phyloP scores from a whole-genome alignment of 2,113 vertebrate genomes.

The Labrus mixtus region DNA sequence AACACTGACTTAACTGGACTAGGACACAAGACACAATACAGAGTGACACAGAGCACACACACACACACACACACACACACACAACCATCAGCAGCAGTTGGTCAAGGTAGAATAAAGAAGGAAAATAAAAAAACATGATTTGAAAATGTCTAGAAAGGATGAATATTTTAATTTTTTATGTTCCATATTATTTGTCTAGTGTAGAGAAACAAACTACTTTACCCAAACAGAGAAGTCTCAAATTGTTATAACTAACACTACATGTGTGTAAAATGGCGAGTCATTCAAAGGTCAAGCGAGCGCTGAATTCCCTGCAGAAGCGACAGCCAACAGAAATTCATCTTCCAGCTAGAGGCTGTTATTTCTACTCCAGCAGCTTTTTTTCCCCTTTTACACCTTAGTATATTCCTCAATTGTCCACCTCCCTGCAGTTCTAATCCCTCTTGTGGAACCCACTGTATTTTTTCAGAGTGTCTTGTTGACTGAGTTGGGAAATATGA shows the following conservation, averaged over 20 bases:
- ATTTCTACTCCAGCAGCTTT: constrained; percentile 39
- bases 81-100: no score
- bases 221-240: constrained; percentile 3
- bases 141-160: not conserved
- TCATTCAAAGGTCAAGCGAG: constrained; percentile 46
- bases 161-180: not conserved
- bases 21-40: no score
- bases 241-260: constrained; percentile 28
- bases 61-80: no score
- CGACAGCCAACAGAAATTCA: constrained; percentile 48
- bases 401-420: constrained; percentile 42
- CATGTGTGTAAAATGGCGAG: constrained; percentile 23
- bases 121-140: no score
- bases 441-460: constrained; percentile 28
- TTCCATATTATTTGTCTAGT: not conserved
- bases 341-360: constrained; percentile 31
- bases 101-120: no score
- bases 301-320: constrained; percentile 30
- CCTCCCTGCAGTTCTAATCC: constrained; percentile 40
- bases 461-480: constrained; percentile 50
- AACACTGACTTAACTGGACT: no score
- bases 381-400: constrained; percentile 34
- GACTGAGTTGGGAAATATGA: constrained; percentile 58
- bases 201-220: constrained; percentile 4
- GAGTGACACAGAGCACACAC: no score